Evolutionary conservation across 2,797 vertebrate species (phyloP).

Genomic region (Chaunax sp.): DNA sequence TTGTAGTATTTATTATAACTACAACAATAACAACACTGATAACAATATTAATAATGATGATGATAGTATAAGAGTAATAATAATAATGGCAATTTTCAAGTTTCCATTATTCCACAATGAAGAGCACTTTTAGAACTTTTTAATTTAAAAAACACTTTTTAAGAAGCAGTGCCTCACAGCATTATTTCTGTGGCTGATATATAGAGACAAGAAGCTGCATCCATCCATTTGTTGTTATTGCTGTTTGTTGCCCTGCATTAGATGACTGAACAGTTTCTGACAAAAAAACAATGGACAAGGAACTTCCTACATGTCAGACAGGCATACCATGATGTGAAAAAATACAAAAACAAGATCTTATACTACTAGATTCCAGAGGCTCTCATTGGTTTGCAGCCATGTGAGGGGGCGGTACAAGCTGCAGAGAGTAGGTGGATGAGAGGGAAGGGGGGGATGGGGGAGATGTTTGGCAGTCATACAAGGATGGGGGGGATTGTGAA

Average conservation of each 20-base stretch:
- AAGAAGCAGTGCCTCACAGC: too few relatives aligned
- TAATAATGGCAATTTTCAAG: neutral
- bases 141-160: too few relatives aligned
- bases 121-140: too few relatives aligned
- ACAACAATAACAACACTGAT: too few relatives aligned
- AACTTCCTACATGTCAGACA: slow-evolving; percentile 35
- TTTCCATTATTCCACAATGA: neutral
- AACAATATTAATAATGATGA: too few relatives aligned
- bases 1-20: too few relatives aligned
- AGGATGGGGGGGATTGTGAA: slow-evolving; percentile 43
- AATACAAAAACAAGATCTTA: slow-evolving; percentile 29
- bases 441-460: slow-evolving; percentile 37
- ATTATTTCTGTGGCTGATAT: slow-evolving; percentile 3
- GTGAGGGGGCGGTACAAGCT: slow-evolving; percentile 53
- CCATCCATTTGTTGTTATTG: neutral
- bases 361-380: slow-evolving; percentile 1
- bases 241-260: slow-evolving; percentile 3
- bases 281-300: slow-evolving; percentile 21
- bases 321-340: slow-evolving; percentile 16
- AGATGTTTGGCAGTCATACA: slow-evolving; percentile 53
- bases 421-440: slow-evolving; percentile 45
- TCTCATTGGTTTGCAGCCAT: slow-evolving; percentile 57
- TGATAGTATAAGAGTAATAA: too few relatives aligned
- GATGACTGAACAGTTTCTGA: neutral
- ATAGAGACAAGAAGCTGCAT: slow-evolving; percentile 13